These are phyloP conservation scores for Smutsia gigantea DNA, from an alignment of 2,797 vertebrate genomes.

Conservation along the genomic window DNA sequence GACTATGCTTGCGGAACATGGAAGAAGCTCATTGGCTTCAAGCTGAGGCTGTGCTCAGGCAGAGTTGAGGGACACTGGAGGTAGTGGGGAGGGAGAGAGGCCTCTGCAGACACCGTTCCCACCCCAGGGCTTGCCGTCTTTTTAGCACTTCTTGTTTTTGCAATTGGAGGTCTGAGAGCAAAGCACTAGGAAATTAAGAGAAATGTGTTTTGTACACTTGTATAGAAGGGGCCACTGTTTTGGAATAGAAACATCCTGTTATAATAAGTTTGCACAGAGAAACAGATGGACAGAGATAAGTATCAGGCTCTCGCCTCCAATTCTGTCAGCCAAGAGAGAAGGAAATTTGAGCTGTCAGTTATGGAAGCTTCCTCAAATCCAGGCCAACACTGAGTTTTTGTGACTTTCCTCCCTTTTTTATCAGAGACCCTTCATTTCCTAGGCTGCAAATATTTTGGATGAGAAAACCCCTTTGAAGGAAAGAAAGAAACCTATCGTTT, in stretches of 20 bases:
- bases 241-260: constrained; percentile 50
- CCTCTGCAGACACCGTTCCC: background rate
- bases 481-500: constrained; percentile 30
- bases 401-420: constrained; percentile 7
- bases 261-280: constrained; percentile 57
- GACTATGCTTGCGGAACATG: background rate
- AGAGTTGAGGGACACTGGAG: fast-evolving
- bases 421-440: background rate
- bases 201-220: constrained; percentile 32
- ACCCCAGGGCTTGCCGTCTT: background rate
- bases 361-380: constrained; percentile 22
- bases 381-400: background rate
- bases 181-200: constrained; percentile 18
- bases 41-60: background rate
- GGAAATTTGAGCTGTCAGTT: constrained; percentile 56
- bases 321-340: constrained; percentile 61
- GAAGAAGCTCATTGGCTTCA: background rate
- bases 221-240: constrained; percentile 71
- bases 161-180: constrained; percentile 16
- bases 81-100: background rate
- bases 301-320: constrained; percentile 45
- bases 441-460: constrained; percentile 52
- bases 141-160: background rate
- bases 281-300: constrained; percentile 62
- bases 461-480: constrained; percentile 24